Percentiles rank a stretch among this genome's conserved stretches.
These are phyloP conservation scores for Thecocarcelia acutangulata DNA, from an alignment of 2,888 invertebrate genomes.

Conservation along the genomic window DNA sequence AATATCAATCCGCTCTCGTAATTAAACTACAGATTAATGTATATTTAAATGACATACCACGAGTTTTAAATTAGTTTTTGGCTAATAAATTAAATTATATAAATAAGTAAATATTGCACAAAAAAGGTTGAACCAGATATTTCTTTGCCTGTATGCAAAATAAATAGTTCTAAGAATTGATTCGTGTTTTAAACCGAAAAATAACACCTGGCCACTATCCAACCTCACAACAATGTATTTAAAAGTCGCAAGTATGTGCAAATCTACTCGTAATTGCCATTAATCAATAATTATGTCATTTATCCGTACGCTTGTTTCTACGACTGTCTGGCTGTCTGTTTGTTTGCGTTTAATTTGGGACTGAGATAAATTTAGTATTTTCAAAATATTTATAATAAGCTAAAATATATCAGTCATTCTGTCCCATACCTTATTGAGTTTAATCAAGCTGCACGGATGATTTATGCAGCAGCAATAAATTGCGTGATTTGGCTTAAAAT, in stretches of 20 bases:
- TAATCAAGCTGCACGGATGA: slow-evolving; percentile 61
- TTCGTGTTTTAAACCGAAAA: background rate
- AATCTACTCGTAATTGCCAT: slow-evolving; percentile 26
- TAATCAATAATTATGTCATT: slow-evolving; percentile 49
- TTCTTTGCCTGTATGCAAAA: too few relatives aligned
- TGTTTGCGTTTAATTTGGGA: background rate
- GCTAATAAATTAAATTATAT: too few relatives aligned
- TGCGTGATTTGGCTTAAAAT: slow-evolving; percentile 64
- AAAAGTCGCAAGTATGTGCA: slow-evolving; percentile 11
- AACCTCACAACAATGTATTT: background rate
- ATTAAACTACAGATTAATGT: too few relatives aligned
- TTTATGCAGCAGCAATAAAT: slow-evolving; percentile 66
- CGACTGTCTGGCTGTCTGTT: background rate
- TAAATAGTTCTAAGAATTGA: background rate
- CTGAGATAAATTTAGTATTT: slow-evolving; percentile 39
- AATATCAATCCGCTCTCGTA: too few relatives aligned
- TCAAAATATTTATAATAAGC: slow-evolving; percentile 57
- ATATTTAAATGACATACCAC: too few relatives aligned
- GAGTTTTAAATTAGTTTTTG: too few relatives aligned
- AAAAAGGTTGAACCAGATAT: too few relatives aligned
- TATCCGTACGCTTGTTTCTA: background rate
- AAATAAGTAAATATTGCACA: too few relatives aligned
- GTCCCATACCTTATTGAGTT: slow-evolving; percentile 51
- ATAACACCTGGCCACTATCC: slow-evolving; percentile 52
- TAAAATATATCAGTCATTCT: slow-evolving; percentile 57